Evolutionary conservation across 1,140 invertebrate genomes (phyloP), one percentile per base, ranked within the genome.

Genomic region (Diabrotica undecimpunctata): DNA sequence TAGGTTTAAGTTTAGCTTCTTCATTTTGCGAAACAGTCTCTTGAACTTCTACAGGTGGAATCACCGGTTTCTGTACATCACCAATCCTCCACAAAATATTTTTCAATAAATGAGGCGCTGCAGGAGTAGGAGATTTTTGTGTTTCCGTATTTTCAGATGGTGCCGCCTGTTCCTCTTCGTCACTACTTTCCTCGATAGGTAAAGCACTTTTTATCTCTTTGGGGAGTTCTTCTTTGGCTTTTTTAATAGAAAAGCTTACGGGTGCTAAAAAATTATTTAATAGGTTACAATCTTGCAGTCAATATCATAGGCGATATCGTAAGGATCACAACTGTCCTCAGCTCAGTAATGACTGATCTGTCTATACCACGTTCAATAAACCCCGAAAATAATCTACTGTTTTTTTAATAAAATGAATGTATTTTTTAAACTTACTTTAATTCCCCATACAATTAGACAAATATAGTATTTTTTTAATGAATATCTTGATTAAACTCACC

Each of bases 181-280:
- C 88, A 64, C 89, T 89, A 11, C 86, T 88, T 71, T 92, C 90
- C 73, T 91, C 90, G n/a, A 84, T 64, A 0, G 87, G 88, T 13
- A 92, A 71, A 0, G 87, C 87, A 50, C 88, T 84, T 73, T 88
- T 90, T 38, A 90, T 84, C 37, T 84, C 83, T 6, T 90, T 81
- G 5, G 84, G 82, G 0, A 82, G 79, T 66, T 90, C 88, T 0
- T 85, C 84, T 77, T 92, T 92, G 0, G 87, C 84, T 68, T 91
- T 88, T 75, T 91, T 91, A 36, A 93, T 92, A 0, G 90, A 92
- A 75, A 93, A 93, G 61, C 88, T 89, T 6, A 92, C 90, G 0
- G 90, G 89, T 0, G 84, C 85, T 86, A 57, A 54, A 71, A 69
- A 56, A 38, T n/a, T 8, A 10, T 2, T 38, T 46, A 38, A 1